Conservation (phyloP, 2,797 vertebrate genomes). For the Mastacembelus armatus region DNA sequence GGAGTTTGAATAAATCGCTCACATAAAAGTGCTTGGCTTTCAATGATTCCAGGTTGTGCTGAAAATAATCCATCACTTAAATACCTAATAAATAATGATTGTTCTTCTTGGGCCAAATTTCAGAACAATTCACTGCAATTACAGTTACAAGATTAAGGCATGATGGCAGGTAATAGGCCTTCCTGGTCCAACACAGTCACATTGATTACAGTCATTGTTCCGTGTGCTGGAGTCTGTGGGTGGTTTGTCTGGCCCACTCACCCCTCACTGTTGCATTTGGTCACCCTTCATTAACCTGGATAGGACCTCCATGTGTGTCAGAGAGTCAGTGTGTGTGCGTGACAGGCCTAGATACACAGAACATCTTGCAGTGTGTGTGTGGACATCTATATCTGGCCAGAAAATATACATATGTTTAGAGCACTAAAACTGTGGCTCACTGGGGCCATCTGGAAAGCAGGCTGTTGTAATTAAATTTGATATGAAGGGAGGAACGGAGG, state of each 20-base stretch:
- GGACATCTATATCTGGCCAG: conserved; percentile 64
- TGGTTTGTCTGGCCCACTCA: conserved; percentile 42
- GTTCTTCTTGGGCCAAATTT: conserved; percentile 2
- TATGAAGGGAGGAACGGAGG: conserved; percentile 46
- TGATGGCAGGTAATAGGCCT: conserved; percentile 22
- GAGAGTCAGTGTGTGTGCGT: conserved; percentile 27
- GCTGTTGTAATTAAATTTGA: conserved; percentile 75
- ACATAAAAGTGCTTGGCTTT: neutral
- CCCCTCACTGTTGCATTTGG: conserved; percentile 42
- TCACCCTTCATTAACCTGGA: conserved; percentile 59
- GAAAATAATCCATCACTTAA: neutral
- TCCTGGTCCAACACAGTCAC: conserved; percentile 8
- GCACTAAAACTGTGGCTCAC: conserved; percentile 59
- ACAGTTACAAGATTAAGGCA: neutral
- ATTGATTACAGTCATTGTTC: conserved; percentile 32
- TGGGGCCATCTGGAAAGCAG: conserved; percentile 76
- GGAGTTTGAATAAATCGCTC: conserved; percentile 9
- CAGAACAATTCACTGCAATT: conserved; percentile 13
- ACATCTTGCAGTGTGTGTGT: conserved; percentile 45
- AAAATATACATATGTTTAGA: conserved; percentile 64
- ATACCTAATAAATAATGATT: conserved; percentile 1
- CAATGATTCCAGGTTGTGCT: neutral
- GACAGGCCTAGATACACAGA: conserved; percentile 17
- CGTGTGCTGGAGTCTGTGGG: conserved; percentile 23
- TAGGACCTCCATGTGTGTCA: conserved; percentile 40